Base-by-base conservation (phyloP, 2,797 vertebrate species). In the Ctenopoma multispine region DNA sequence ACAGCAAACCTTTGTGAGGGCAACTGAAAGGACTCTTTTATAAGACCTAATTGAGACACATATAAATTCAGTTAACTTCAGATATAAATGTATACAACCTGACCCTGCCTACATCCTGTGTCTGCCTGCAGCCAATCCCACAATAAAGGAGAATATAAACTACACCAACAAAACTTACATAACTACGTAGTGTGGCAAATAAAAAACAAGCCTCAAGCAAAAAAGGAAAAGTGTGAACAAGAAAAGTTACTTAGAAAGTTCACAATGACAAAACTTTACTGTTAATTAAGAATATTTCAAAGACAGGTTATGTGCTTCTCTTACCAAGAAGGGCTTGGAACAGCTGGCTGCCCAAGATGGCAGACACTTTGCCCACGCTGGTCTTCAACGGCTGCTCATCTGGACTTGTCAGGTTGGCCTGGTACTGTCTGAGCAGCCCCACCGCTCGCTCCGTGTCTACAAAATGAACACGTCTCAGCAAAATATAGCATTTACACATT, bases 371-470 rank as follows among this genome's bases (percentile, higher is more conserved):
- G 31, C 93, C 94, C 76, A 97, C 94, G 12, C 89, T 96, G 83
- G 90, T 93, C 91, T 94, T 96, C 76, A 97, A 83, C 60, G 92
- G 79, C 87, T 96, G 94, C 84, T 96, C 95, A 62, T 96, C 95
- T 0, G 96, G 95, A 67, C 92, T 87, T 81, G 44, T 94, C 82
- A 97, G 89, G 82, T 89, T 95, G 84, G 92, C 92, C 90, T 97
- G 95, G 92, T 97, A 97, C 75, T 93, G 89, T 79, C 83, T 94
- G 82, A 97, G 95, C 79, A 97, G 93, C 75, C 91, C 94, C 88
- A 96, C 93, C 14, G 96, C 96, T 83, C 96, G 90, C 82, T 96
- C 92, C 46, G 95, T 95, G 90, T 96, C 96, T 97, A 92, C 46
- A 12, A 50, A 72, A 81, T 77, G 89, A 72, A 80, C 60, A 81